Evolutionary conservation across 2,113 vertebrate genomes (phyloP), one percentile per base, ranked within the genome.

Genomic region (Picathartes gymnocephalus): DNA sequence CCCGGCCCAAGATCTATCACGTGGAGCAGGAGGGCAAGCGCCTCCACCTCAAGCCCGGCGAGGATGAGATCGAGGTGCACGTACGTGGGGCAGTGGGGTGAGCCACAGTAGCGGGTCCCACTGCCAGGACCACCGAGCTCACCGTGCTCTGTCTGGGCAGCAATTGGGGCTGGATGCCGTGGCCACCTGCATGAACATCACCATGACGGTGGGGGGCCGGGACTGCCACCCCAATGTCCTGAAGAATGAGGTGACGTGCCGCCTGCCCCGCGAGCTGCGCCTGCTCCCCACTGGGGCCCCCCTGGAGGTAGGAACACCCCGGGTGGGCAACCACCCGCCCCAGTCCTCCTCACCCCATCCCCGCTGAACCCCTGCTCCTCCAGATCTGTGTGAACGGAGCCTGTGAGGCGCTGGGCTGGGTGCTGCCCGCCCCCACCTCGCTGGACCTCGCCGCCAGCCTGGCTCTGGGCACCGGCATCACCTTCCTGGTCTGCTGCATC

Each of bases 241-340:
- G 95, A 98, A 99, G 48, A 99, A 99, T 5, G 98, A 99, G 91
- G 98, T 99, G 86, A 98, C 98, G 7, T 99, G 99, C 92, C 98
- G 97, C 57, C 97, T 99, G 86, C 98, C 99, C 47, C 97, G 94
- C 18, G 96, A 98, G 66, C 85, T 99, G 91, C 96, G 23, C 42
- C 97, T 99, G 73, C 97, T 98, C 73, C 78, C 81, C 0, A 73
- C 97, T 1, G 98, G 98, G 3, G 96, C 97, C 15, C 96, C 96
- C 7, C 97, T 99, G 69, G 97, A 98, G 98, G 99, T 99, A 97
- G 47, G 86, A 25, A 54, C 10, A 10, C 48, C 4, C 10, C 0
- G 0, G 1, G 4, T 17, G 42, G 35, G 44, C 1, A 16, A 8
- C 9, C 13, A 7, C 48, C 7, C 4, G 6, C 15, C 6, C 1